These are phyloP conservation scores for Caenorhabditis sp. DNA, from an alignment of 2,888 invertebrate genomes.

Conservation along the genomic window DNA sequence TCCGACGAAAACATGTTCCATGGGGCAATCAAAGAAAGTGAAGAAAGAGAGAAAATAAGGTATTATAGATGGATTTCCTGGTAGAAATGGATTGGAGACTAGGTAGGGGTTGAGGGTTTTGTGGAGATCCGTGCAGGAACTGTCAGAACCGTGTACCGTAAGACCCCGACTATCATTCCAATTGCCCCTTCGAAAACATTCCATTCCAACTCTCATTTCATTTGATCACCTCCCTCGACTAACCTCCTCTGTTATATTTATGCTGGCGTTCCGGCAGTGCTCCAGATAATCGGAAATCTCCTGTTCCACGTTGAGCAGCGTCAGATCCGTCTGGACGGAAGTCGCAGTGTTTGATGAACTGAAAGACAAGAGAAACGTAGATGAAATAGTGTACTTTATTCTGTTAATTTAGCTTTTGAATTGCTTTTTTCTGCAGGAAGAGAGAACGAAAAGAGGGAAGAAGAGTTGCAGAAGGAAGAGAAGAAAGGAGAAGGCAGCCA, in stretches of 20 bases:
- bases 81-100: too few relatives aligned
- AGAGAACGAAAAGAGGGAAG: background rate
- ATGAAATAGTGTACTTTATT: conserved; percentile 6
- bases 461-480: conserved; percentile 4
- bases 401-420: background rate
- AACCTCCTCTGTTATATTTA: conserved; percentile 66
- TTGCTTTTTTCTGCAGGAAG: conserved; percentile 9
- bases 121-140: too few relatives aligned
- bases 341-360: conserved; percentile 64
- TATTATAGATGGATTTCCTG: background rate
- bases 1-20: conserved; percentile 46
- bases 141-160: too few relatives aligned
- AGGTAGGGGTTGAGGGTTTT: too few relatives aligned
- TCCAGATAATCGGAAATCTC: conserved; percentile 68
- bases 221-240: background rate
- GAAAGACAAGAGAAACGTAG: conserved; percentile 13
- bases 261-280: conserved; percentile 59
- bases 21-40: conserved; percentile 19
- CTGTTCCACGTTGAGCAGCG: conserved; percentile 68
- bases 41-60: background rate
- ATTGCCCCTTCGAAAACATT: conserved; percentile 17
- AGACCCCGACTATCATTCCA: too few relatives aligned
- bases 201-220: background rate
- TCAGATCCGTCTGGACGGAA: conserved; percentile 71
- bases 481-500: conserved; percentile 17